phyloP scores from a whole-genome alignment of 2,797 vertebrate species.

The Mus minutoides region DNA sequence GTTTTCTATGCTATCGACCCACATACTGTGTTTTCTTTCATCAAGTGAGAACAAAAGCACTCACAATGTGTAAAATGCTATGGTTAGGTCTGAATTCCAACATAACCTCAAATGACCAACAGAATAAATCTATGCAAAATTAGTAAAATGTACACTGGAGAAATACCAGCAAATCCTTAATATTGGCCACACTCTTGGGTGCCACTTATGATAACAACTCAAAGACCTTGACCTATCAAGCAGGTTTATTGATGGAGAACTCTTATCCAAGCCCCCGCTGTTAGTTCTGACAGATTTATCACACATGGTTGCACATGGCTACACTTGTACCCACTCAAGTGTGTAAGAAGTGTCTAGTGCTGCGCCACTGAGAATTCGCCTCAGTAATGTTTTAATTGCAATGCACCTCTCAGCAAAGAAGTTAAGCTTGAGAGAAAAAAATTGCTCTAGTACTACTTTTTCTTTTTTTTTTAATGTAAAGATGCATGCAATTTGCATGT shows the following conservation, averaged over 20 bases:
- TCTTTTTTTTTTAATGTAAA: background rate
- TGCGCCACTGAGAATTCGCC: constrained; percentile 74
- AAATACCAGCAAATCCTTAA: constrained; percentile 79
- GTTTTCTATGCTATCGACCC: background rate
- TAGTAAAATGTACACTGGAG: background rate
- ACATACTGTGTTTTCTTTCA: constrained; percentile 1
- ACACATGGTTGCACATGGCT: constrained; percentile 86
- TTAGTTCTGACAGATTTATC: constrained; percentile 87
- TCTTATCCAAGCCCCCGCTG: constrained; percentile 85
- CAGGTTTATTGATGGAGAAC: constrained; percentile 84
- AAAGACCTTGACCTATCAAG: constrained; percentile 85
- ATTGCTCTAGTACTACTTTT: background rate
- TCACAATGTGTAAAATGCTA: constrained; percentile 51
- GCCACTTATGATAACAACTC: constrained; percentile 81
- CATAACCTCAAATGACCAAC: constrained; percentile 50
- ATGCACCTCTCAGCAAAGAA: constrained; percentile 69
- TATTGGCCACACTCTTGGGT: constrained; percentile 76
- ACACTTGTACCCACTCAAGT: constrained; percentile 76
- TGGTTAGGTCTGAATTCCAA: constrained; percentile 36
- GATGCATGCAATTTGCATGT: background rate
- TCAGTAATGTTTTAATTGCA: constrained; percentile 86
- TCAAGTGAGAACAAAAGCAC: background rate
- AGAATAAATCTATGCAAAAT: constrained; percentile 72
- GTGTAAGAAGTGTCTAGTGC: constrained; percentile 78
- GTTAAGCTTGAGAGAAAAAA: constrained; percentile 55